These are phyloP conservation scores for Amphiura filiformis DNA, from an alignment of 35 echinoderm and acorn worm genomes.

Conservation along the genomic window DNA sequence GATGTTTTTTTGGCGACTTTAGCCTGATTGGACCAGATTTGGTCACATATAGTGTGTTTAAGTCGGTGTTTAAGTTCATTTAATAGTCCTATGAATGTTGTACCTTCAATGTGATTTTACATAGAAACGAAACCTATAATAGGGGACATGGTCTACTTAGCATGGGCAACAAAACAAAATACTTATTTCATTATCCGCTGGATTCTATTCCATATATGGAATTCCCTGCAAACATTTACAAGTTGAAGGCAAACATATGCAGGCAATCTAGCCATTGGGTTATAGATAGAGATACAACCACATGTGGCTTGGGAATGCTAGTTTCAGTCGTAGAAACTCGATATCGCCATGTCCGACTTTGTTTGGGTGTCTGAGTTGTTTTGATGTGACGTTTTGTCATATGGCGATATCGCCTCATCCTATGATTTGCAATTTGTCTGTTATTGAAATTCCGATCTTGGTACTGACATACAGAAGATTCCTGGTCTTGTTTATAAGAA, in stretches of 20 bases:
- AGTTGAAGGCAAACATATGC: neutral
- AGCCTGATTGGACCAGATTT: too few species aligned
- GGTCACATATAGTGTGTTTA: too few species aligned
- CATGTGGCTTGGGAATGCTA: neutral
- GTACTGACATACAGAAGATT: neutral
- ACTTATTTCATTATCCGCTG: neutral
- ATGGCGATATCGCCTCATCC: too few species aligned
- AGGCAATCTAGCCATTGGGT: neutral
- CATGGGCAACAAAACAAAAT: neutral
- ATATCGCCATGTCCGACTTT: neutral
- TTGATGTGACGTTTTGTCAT: too few species aligned
- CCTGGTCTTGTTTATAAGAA: neutral
- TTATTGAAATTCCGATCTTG: neutral
- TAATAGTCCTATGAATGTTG: too few species aligned
- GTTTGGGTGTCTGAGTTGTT: neutral
- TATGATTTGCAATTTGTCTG: neutral
- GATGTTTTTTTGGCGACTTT: too few species aligned
- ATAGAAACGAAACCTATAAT: too few species aligned
- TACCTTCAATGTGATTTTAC: too few species aligned
- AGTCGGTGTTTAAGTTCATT: too few species aligned
- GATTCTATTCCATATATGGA: neutral
- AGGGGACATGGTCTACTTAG: neutral
- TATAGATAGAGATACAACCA: neutral
- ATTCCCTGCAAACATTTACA: neutral
- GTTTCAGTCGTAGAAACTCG: neutral